Percentiles rank a stretch among this genome's conserved stretches.
These are phyloP conservation scores for Dendrocincla tyrannina DNA, from an alignment of 2,797 vertebrate genomes.

Conservation along the genomic window DNA sequence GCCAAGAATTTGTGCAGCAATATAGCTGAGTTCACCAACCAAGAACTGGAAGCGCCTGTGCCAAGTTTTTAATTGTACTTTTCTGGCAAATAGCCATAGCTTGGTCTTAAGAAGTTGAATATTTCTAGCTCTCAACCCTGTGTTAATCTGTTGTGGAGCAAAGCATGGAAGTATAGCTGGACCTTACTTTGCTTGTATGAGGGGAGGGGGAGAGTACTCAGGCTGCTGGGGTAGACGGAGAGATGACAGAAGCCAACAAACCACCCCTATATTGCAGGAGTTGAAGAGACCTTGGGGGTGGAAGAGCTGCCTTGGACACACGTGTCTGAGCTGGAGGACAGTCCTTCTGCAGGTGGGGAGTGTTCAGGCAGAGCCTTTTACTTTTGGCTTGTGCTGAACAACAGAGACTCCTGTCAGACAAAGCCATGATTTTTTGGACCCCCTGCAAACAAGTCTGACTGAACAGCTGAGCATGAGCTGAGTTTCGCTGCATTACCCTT, in stretches of 20 bases:
- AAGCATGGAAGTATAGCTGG: not conserved
- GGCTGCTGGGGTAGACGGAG: not conserved
- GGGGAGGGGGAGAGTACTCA: not conserved
- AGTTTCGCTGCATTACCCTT: not conserved
- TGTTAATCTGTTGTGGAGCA: not conserved
- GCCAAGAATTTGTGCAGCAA: slow-evolving; percentile 20
- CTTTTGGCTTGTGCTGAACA: not conserved
- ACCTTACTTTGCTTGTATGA: not conserved
- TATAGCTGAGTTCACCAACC: not conserved
- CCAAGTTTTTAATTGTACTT: slow-evolving; percentile 56
- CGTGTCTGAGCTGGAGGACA: not conserved
- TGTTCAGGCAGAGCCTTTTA: not conserved
- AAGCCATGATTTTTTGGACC: not conserved
- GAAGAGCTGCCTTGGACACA: not conserved
- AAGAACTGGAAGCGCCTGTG: not conserved
- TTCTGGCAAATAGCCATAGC: slow-evolving; percentile 18
- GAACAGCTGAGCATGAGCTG: not conserved
- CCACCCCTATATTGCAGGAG: not conserved
- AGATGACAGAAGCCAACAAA: not conserved
- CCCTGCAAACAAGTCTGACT: not conserved
- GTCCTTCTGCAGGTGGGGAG: not conserved
- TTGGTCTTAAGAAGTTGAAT: not conserved
- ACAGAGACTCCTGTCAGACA: not conserved
- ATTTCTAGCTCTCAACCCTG: not conserved
- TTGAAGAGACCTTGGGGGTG: not conserved